Percentiles rank a stretch among this genome's conserved stretches.
Conservation (phyloP, 1,140 invertebrate species). For the Heliothis subflexa region DNA sequence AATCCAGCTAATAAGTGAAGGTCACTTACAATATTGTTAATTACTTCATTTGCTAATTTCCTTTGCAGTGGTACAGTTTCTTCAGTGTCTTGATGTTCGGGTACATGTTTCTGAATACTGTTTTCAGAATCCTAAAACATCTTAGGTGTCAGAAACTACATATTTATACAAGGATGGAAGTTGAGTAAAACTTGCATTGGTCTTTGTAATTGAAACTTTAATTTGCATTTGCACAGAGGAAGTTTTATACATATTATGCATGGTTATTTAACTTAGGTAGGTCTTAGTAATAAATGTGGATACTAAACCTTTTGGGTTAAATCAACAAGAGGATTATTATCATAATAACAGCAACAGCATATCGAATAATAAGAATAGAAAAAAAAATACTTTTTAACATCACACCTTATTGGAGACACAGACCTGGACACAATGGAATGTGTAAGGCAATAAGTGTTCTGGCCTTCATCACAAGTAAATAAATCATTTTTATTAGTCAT, state of each 20-base stretch:
- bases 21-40: constrained; percentile 12
- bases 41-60: constrained; percentile 10
- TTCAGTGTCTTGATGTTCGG: not conserved
- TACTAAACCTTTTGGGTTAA: not conserved
- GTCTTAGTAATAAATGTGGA: not conserved
- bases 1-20: not conserved
- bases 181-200: constrained; percentile 10
- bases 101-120: not conserved
- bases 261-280: constrained; percentile 1
- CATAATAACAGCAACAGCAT: not conserved
- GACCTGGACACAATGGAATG: constrained; percentile 4
- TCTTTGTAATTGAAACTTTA: constrained; percentile 27
- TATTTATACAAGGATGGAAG: not conserved
- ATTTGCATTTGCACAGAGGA: constrained; percentile 17
- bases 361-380: constrained; percentile 6
- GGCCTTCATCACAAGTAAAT: constrained; percentile 11
- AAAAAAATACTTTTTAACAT: constrained; percentile 6
- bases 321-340: not conserved
- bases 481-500: constrained; percentile 61
- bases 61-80: not conserved
- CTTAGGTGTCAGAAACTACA: not conserved
- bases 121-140: constrained; percentile 27
- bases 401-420: constrained; percentile 6
- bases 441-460: constrained; percentile 2
- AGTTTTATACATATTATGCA: constrained; percentile 3